These are phyloP conservation scores for Pantherophis vulpinus DNA, from an alignment of 2,797 vertebrate genomes.

Conservation along the genomic window DNA sequence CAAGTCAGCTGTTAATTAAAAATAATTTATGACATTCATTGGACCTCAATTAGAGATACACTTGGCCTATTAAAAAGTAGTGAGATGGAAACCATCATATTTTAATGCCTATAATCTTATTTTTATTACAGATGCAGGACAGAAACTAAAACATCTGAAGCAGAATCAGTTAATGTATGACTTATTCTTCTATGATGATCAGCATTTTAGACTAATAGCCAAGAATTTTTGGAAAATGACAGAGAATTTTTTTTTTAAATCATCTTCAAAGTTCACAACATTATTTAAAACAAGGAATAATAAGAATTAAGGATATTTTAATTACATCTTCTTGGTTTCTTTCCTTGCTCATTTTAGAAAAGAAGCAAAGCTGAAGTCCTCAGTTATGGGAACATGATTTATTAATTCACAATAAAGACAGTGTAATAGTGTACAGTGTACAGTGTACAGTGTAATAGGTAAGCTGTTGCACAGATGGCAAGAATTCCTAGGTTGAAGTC, in stretches of 20 bases:
- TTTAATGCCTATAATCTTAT: constrained; percentile 10
- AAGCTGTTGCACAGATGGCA: background rate
- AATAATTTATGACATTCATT: background rate
- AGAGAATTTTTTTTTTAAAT: background rate
- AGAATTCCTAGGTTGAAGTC: background rate
- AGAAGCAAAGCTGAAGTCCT: background rate
- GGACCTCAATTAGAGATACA: background rate
- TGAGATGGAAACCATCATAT: background rate
- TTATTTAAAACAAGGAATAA: background rate
- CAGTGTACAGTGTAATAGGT: background rate
- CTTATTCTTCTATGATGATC: background rate
- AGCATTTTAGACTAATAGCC: constrained; percentile 13
- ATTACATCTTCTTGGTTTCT: background rate
- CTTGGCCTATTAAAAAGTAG: background rate
- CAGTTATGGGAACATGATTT: background rate
- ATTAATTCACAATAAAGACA: background rate
- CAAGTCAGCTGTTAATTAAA: background rate
- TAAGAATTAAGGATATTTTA: background rate
- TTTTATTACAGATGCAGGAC: constrained; percentile 17
- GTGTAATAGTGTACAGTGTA: background rate
- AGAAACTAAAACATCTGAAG: constrained; percentile 19
- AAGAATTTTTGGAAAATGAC: constrained; percentile 26
- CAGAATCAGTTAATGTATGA: constrained; percentile 2
- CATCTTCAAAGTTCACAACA: constrained; percentile 30
- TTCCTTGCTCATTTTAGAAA: background rate